Evolutionary conservation across 2,888 invertebrate species (phyloP).

Genomic region (Hetaerina titia): DNA sequence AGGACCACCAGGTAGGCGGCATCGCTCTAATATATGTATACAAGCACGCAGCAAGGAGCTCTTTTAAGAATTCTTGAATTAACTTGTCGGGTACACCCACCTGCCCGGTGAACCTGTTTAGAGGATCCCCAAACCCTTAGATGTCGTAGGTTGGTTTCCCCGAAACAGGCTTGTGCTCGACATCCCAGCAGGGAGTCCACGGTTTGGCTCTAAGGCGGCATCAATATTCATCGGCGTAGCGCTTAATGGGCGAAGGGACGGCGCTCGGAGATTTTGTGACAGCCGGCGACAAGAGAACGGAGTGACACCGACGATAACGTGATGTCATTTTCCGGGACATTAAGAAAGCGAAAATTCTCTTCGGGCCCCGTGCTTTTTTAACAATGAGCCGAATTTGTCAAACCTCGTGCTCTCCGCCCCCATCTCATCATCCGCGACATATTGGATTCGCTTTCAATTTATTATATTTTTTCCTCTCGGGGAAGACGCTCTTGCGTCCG

Average conservation of each 20-base stretch:
- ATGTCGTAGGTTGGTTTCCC: too few species aligned
- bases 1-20: too few species aligned
- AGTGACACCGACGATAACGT: neutral
- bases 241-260: neutral
- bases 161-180: neutral
- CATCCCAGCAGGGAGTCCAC: neutral
- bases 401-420: neutral
- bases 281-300: neutral
- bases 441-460: too few species aligned
- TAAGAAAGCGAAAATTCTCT: neutral
- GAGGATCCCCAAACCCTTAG: neutral
- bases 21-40: too few species aligned
- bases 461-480: too few species aligned
- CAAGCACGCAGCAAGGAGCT: too few species aligned
- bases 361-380: neutral
- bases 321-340: neutral
- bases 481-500: too few species aligned
- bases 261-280: neutral
- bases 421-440: too few species aligned
- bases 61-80: neutral
- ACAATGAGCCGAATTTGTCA: constrained; percentile 9
- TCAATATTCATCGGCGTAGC: constrained; percentile 15
- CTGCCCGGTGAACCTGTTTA: neutral
- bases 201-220: neutral
- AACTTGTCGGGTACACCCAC: neutral